Base-by-base conservation (phyloP, 2,797 vertebrate genomes). In the Brachymystax lenok region DNA sequence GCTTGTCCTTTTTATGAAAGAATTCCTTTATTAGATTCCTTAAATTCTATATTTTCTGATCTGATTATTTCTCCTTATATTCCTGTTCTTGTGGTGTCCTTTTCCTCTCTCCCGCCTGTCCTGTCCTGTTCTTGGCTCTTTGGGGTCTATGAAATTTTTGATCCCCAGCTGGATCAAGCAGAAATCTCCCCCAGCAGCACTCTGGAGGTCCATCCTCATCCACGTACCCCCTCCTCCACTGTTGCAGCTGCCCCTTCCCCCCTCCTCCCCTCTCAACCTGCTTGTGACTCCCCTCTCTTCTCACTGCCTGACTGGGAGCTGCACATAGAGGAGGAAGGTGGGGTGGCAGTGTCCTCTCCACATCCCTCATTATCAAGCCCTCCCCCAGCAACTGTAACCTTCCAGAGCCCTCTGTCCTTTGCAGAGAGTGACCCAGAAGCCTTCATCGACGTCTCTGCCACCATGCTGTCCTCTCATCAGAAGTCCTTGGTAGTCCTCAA, bases 131-230 rank as follows among this genome's bases (percentile, higher is more conserved):
- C 84, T 92, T 81, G 95, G 90, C 88, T 95, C 96, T 86, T 91
- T 95, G 84, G 91, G 95, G 88, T 95, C 92, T 84, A 86, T 94
- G 83, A 88, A 83, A 82, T 92, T 89, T 92, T 89, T 84, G 93
- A 94, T 51, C 84, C 88, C 21, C 78, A 91, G 69, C 87, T 88
- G 74, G 94, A 95, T 77, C 90, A 90, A 80, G 80, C 86, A 66
- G 88, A 75, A 86, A 79, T 69, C n/a, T 82, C 85, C 80, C 85
- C 88, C 80, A 85, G 68, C 14, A 67, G 64, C 84, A 86, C 82
- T 88, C 86, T 79, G 64, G 80, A 80, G 82, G 78, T 74, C 52
- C 77, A 84, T 86, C 82, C 83, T 59, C 2, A 80, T 56, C 2
- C 81, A 73, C 74, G 82, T 77, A 84, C 77, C 80, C 74, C 88